These are phyloP conservation scores for Ecliptopera silaceata DNA, from an alignment of 2,888 invertebrate genomes.

Conservation along the genomic window DNA sequence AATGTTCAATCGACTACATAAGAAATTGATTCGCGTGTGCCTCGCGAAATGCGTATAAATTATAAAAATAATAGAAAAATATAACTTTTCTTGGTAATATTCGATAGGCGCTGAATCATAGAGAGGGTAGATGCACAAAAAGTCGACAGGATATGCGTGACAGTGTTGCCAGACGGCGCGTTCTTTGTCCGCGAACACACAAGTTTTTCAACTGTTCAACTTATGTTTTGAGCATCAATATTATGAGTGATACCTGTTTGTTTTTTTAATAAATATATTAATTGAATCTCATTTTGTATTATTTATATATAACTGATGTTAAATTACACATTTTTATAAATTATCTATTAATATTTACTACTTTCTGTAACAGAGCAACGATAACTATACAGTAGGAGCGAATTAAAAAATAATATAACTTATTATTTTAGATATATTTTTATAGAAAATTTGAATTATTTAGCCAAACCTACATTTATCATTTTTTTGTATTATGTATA, in stretches of 20 bases:
- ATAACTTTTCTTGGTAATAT: constrained; percentile 67
- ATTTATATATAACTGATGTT: neutral
- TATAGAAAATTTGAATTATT: too few species aligned
- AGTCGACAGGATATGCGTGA: constrained; percentile 58
- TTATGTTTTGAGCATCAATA: neutral
- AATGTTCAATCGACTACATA: constrained; percentile 4
- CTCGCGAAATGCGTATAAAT: constrained; percentile 54
- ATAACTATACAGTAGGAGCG: too few species aligned
- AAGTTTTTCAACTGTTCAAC: neutral
- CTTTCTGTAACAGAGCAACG: too few species aligned
- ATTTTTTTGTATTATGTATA: too few species aligned
- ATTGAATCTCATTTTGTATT: neutral
- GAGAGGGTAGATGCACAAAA: constrained; percentile 64
- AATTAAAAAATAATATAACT: too few species aligned
- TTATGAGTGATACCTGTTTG: neutral
- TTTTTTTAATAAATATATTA: neutral
- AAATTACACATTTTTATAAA: too few species aligned
- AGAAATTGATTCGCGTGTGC: constrained; percentile 40
- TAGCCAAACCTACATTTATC: too few species aligned
- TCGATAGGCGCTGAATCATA: constrained; percentile 76
- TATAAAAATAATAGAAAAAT: constrained; percentile 56
- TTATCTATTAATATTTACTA: too few species aligned
- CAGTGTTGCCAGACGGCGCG: constrained; percentile 73
- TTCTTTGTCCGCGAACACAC: constrained; percentile 53
- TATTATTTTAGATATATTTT: too few species aligned